Evolutionary conservation across 2,113 vertebrate species (phyloP).

Genomic region (Donacobius atricapilla): DNA sequence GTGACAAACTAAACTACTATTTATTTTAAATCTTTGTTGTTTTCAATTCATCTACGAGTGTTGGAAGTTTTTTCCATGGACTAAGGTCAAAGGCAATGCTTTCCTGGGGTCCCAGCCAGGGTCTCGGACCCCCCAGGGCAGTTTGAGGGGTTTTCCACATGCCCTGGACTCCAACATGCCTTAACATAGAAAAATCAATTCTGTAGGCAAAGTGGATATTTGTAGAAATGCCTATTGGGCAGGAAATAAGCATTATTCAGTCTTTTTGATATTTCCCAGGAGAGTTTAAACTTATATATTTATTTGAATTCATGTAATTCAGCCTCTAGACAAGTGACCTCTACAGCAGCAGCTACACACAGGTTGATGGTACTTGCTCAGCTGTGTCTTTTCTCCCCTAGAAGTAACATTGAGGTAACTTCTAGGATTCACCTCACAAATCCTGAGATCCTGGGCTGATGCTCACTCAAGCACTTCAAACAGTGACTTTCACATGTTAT

Average conservation of each 20-base stretch:
- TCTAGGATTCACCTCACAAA: accelerated
- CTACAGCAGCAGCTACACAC: not conserved
- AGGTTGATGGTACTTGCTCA: not conserved
- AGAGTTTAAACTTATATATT: not conserved
- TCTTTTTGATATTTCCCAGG: not conserved
- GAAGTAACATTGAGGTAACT: accelerated
- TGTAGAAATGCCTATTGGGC: not conserved
- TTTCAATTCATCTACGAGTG: too few species aligned
- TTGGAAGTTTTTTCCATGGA: too few species aligned
- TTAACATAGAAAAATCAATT: constrained; percentile 49
- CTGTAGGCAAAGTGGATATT: not conserved
- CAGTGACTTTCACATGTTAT: accelerated
- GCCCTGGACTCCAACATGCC: too few species aligned
- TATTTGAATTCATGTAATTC: not conserved
- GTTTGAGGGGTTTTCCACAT: too few species aligned
- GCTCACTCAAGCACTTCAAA: not conserved
- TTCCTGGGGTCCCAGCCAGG: too few species aligned
- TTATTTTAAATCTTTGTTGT: too few species aligned
- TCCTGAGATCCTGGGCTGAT: not conserved
- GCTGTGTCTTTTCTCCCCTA: not conserved
- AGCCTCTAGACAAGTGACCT: not conserved
- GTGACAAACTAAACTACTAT: too few species aligned
- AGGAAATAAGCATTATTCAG: not conserved
- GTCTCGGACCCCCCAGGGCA: too few species aligned
- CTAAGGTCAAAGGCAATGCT: too few species aligned